These are phyloP conservation scores for Herminia tarsipennalis DNA, from an alignment of 2,888 invertebrate genomes.

Conservation along the genomic window DNA sequence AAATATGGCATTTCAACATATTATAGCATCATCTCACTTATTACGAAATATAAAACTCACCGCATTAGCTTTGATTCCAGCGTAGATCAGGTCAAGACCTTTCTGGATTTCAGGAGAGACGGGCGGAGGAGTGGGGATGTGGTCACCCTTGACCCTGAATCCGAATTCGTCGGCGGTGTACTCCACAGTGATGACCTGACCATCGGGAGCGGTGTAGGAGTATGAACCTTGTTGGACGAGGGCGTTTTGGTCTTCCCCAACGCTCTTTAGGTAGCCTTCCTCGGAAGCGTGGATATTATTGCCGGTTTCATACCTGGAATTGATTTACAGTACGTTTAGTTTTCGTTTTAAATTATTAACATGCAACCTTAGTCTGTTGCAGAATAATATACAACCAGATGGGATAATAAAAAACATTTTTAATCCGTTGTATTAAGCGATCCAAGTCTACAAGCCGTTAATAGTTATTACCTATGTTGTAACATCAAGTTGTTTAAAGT, in stretches of 20 bases:
- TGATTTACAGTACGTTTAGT: neutral
- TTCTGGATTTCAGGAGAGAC: constrained; percentile 94
- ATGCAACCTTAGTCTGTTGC: no score
- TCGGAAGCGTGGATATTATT: constrained; percentile 93
- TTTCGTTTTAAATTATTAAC: no score
- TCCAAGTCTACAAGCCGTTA: no score
- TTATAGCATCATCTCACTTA: neutral
- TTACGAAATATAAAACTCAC: constrained; percentile 48
- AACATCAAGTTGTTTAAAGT: constrained; percentile 76
- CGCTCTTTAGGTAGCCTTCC: constrained; percentile 89
- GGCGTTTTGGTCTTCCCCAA: constrained; percentile 88
- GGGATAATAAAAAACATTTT: no score
- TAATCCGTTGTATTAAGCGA: no score
- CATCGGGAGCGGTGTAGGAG: constrained; percentile 92
- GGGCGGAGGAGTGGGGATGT: constrained; percentile 93
- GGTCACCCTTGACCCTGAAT: constrained; percentile 92
- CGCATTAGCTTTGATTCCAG: constrained; percentile 89
- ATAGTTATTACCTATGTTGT: constrained; percentile 94
- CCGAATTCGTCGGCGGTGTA: constrained; percentile 94
- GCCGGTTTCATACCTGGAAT: constrained; percentile 91
- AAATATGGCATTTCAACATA: neutral
- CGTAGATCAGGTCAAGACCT: constrained; percentile 94
- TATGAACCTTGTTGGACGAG: constrained; percentile 92
- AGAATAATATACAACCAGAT: no score
- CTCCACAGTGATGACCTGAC: constrained; percentile 90